Evolutionary conservation across 2,113 vertebrate species (phyloP), one percentile per base, ranked within the genome.

Genomic region (Tragelaphus imberbis): DNA sequence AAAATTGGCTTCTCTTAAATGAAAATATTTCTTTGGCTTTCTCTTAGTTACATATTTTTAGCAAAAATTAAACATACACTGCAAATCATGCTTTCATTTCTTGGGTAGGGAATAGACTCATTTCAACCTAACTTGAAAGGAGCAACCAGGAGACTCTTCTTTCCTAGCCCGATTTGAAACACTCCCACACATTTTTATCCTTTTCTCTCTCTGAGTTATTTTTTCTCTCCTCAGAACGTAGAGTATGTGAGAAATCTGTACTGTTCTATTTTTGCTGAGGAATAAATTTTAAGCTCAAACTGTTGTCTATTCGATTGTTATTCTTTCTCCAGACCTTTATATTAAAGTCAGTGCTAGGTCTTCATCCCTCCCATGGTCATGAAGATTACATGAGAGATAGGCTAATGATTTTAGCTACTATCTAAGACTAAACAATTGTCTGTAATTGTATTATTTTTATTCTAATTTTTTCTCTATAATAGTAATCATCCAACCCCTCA

Each of bases 21-120:
- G 59, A 98, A 98, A 97, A 91, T 89, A 71, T 79, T 98, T 96
- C 96, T 93, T 97, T 91, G 58, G 87, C 94, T 98, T 96, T 93
- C 91, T 94, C 75, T 93, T 97, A 91, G 36, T 81, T 65, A 1
- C n/a, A 89, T 47, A 33, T 89, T 97, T 98, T 96, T 94, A 92
- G 61, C 65, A 97, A 92, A 97, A 92, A 96, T 84, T 77, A 88
- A 96, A 96, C 58, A 86, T 86, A 91, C 85, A 55, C 55, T 91
- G 65, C 13, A 97, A 98, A 88, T 44, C 68, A 44, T 71, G 87
- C 65, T 79, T 94, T 97, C 89, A 7, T 93, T 90, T 59, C 27
- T 21, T 86, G 75, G 44, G 44, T 68, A 94, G 14, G n/a, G 94
- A 98, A 95, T 25, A 59, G 87, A 81, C 63, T 23, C 55, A 47